A percentile compares a stretch with the other conserved stretches of the same genome.
Evolutionary conservation across 2,113 vertebrate species (phyloP).

Genomic region (Sinocyclocheilus anophthalmus): DNA sequence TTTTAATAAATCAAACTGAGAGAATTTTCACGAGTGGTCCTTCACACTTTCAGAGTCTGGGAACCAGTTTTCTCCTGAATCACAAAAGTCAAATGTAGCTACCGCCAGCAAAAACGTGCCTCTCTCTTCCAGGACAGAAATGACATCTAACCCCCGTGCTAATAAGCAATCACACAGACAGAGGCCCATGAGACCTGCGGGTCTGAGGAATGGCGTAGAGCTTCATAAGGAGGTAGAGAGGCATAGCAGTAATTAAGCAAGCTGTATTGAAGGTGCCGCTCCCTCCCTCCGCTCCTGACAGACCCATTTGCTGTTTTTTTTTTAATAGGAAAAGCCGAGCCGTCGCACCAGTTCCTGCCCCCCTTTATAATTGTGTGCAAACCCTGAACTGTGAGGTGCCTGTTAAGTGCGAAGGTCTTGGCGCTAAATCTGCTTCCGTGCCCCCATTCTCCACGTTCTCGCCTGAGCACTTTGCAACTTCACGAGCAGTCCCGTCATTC

Average conservation of each 20-base stretch:
- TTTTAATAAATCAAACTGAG: background rate
- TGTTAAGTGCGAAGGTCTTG: slow-evolving; percentile 59
- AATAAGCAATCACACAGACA: slow-evolving; percentile 38
- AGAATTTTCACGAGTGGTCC: background rate
- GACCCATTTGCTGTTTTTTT: slow-evolving; percentile 64
- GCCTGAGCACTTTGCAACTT: slow-evolving; percentile 57
- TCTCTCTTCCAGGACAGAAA: slow-evolving; percentile 27
- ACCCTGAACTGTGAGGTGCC: slow-evolving; percentile 57
- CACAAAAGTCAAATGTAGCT: slow-evolving; percentile 8
- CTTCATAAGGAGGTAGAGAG: slow-evolving; percentile 39
- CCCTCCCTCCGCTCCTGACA: slow-evolving; percentile 53
- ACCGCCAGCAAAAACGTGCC: background rate
- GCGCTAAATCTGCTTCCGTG: slow-evolving; percentile 52
- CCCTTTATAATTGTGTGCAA: slow-evolving; percentile 30
- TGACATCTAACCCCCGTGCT: slow-evolving; percentile 48
- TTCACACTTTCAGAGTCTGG: background rate
- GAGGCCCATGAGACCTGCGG: background rate
- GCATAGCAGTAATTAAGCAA: slow-evolving; percentile 73
- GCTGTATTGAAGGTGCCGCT: slow-evolving; percentile 54
- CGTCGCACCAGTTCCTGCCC: slow-evolving; percentile 48
- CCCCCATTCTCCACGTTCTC: slow-evolving; percentile 41
- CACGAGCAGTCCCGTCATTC: slow-evolving; percentile 46
- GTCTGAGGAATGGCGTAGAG: slow-evolving; percentile 35
- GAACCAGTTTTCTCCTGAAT: background rate
- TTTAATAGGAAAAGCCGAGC: slow-evolving; percentile 6